phyloP scores from a whole-genome alignment of 2,113 vertebrate species.

The Loxodonta africana region DNA sequence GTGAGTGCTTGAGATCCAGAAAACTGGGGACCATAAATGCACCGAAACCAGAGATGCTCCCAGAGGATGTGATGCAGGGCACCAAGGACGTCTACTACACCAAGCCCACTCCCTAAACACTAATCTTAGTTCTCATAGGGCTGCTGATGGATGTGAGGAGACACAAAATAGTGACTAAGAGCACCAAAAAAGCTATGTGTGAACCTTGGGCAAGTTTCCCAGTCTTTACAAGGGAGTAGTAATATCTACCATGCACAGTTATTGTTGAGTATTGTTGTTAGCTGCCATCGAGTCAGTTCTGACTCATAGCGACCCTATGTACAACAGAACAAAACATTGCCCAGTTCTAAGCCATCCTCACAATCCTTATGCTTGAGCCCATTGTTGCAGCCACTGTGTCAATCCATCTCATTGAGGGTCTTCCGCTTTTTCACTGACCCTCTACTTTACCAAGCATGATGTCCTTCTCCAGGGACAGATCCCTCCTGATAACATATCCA shows the following conservation, averaged over 20 bases:
- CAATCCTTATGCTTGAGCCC: no score
- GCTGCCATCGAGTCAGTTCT: no score
- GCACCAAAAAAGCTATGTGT: neutral
- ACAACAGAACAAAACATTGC: no score
- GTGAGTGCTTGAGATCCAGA: neutral
- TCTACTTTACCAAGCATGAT: no score
- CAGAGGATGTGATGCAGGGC: neutral
- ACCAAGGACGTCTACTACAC: neutral
- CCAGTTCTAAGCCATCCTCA: no score
- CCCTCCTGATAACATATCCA: no score
- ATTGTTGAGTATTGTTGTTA: no score
- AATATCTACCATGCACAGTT: neutral
- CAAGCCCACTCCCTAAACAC: neutral
- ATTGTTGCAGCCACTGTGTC: no score
- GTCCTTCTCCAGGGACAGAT: no score
- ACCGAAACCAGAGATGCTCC: neutral
- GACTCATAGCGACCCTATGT: no score
- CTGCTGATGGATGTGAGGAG: neutral
- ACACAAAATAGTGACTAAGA: neutral
- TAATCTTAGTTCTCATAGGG: neutral
- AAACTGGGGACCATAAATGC: neutral
- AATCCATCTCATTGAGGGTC: no score
- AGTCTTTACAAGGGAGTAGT: neutral
- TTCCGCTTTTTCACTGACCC: no score
- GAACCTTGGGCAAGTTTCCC: neutral